Evolutionary conservation across 2,888 invertebrate species (phyloP), one percentile per base, ranked within the genome.

Genomic region (Drosophila incognita): DNA sequence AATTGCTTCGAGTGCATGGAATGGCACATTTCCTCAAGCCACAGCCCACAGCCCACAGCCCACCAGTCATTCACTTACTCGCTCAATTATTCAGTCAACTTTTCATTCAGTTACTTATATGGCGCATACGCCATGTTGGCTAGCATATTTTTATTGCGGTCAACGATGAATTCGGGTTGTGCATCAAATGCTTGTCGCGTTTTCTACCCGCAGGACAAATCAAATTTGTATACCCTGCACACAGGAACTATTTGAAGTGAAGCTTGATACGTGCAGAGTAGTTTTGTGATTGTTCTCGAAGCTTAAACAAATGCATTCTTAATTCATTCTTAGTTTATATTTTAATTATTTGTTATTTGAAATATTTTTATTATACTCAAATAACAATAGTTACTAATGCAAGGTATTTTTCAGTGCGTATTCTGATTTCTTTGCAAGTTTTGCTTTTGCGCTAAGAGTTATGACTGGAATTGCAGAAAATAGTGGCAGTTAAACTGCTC

Each of bases 101-200:
- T 71, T 81, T 71, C 69, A 75, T 76, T 76, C 78, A 78, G 88
- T 89, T 85, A 85, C 89, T 85, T 84, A 89, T 90, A 90, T 90
- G 83, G 87, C 89, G 87, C 90, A 87, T 87, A 86, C 78, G 88
- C 65, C 81, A 81, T 74, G 78, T 73, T 63, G 71, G 82, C 69
- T 70, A 75, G 76, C 69, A 82, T 83, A 82, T 75, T 82, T 82
- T 67, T 68, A 77, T 72, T 89, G 80, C 88, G 85, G 87, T 81
- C 88, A 88, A 81, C 81, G 83, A 65, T 69, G 62, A 74, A 83
- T 86, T 76, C 56, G 59, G 56, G 76, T 63, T 72, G 68, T 68
- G 72, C 62, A 60, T 60, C 59, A 71, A 78, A 79, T 75, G 59
- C 68, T 64, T 67, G 58, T 67, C 75, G 79, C 66, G 74, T 70